Percentiles rank a stretch among this genome's conserved stretches.
phyloP scores from a whole-genome alignment of 2,797 vertebrate species.

The Lepus townsendii region DNA sequence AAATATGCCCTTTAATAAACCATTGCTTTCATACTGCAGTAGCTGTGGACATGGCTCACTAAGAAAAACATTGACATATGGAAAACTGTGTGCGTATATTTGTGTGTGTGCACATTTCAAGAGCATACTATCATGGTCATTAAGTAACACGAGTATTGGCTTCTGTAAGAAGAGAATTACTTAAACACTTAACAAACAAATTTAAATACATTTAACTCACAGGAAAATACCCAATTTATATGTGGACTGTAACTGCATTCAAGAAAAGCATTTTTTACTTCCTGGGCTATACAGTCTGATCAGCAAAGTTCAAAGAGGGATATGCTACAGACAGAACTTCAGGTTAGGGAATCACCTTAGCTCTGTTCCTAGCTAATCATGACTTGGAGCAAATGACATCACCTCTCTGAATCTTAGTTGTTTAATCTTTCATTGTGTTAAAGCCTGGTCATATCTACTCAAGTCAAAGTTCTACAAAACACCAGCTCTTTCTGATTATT shows the following conservation, averaged over 20 bases:
- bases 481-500: slow-evolving; percentile 1
- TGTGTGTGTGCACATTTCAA: background rate
- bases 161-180: slow-evolving; percentile 13
- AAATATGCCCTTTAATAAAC: background rate
- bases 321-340: background rate
- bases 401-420: slow-evolving; percentile 6
- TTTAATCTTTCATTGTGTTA: background rate
- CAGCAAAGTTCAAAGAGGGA: background rate
- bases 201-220: slow-evolving; percentile 29
- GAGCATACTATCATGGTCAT: background rate
- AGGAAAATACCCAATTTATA: slow-evolving; percentile 21
- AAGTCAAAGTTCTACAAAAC: slow-evolving; percentile 29
- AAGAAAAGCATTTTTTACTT: slow-evolving; percentile 19
- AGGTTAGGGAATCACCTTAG: accelerated
- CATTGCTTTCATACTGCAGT: background rate
- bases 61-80: background rate
- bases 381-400: background rate
- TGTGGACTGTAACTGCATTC: background rate
- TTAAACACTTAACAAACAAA: slow-evolving; percentile 58
- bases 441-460: background rate
- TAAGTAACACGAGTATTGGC: slow-evolving; percentile 43
- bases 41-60: background rate
- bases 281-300: background rate
- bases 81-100: background rate
- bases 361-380: background rate